phyloP scores from a whole-genome alignment of 2,113 vertebrate genomes.

The Saimiri boliviensis region DNA sequence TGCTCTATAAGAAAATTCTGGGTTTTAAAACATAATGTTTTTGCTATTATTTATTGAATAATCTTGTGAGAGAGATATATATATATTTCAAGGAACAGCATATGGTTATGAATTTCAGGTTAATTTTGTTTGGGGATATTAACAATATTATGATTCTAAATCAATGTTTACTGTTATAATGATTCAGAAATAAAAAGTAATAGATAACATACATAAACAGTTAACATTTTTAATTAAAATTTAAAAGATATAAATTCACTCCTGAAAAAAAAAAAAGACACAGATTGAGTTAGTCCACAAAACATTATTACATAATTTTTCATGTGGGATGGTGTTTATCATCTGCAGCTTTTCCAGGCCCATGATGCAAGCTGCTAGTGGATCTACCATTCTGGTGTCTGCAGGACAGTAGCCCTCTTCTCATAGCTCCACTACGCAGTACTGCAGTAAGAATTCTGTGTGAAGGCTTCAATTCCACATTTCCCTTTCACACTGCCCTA shows the following conservation, averaged over 20 bases:
- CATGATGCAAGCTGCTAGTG: too few species aligned
- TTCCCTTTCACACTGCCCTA: too few species aligned
- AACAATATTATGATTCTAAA: neutral
- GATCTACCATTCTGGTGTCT: too few species aligned
- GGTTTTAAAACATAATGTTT: constrained; percentile 53
- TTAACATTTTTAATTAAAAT: neutral
- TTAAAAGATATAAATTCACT: neutral
- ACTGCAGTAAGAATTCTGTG: too few species aligned
- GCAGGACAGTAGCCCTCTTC: too few species aligned
- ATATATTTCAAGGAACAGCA: neutral
- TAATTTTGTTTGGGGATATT: neutral
- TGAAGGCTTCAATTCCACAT: too few species aligned
- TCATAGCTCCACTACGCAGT: too few species aligned
- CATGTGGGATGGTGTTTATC: too few species aligned
- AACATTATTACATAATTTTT: neutral
- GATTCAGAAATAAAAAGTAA: neutral
- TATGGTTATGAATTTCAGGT: neutral
- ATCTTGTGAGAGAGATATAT: neutral
- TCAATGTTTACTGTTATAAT: neutral
- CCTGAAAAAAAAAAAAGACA: neutral
- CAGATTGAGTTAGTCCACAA: neutral
- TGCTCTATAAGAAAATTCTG: constrained; percentile 29
- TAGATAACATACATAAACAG: neutral
- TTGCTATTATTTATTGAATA: constrained; percentile 17
- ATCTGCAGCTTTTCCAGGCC: too few species aligned